Base-by-base conservation (phyloP, 2,888 invertebrate genomes). In the Marronus borbonicus region DNA sequence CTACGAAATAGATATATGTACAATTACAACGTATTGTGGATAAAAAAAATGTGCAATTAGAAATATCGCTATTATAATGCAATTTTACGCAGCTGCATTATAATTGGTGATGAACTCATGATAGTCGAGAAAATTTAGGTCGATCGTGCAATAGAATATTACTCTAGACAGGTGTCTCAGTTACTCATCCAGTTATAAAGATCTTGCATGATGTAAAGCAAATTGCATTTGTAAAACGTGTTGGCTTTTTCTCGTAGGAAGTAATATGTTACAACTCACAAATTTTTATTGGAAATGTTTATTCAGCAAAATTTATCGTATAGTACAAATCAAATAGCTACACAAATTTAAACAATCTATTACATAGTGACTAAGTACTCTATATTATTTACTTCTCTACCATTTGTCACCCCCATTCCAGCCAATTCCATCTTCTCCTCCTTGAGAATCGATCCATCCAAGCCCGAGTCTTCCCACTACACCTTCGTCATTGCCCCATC, bases 21-120 rank as follows among this genome's bases (percentile, higher is more conserved):
- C 50, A 50, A 50, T 68, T 24, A 8, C 39, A 68, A 28, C 17
- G 68, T 24, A 20, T 68, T 28, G 50, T n/a, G 20, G 14, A 28
- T 12, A 62, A 62, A 8, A 58, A 55, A 58, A 52, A 52, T 7
- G n/a, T 62, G 62, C 62, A 62, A 62, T 62, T 62, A 28, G 49
- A 68, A 8, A 65, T 39, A n/a, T 52, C 50, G 3, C 28, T 65
- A 65, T 65, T 36, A 39, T 17, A 8, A 65, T 65, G 39, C 20
- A 65, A 39, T 65, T 65, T 31, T 39, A 14, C 17, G 39, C 65
- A 65, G 44, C 36, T 65, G 39, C 20, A 39, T n/a, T 65, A 65
- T 65, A 17, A 39, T 17, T 39, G 65, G 17, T 44, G 65, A 17
- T 39, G 14, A 36, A 65, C 36, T 36, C 20, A 55, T 55, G n/a